A percentile compares a stretch with the other conserved stretches of the same genome.
Conservation (phyloP, 2,888 invertebrate species). For the Apodemia zela region DNA sequence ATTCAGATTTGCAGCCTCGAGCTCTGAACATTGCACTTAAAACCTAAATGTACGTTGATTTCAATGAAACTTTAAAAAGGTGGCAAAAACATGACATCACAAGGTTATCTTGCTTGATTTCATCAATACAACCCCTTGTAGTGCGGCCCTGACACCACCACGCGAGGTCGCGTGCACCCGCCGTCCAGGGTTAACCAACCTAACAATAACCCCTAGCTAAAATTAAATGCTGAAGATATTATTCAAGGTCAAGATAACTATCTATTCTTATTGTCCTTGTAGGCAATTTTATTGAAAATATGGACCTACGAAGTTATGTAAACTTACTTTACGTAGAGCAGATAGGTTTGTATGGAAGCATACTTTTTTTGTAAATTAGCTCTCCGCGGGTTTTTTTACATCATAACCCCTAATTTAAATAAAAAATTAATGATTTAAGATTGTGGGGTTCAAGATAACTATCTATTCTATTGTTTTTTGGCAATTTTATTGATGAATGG, state of each 20-base stretch:
- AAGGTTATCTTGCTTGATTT: conserved; percentile 14
- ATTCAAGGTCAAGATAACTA: conserved; percentile 15
- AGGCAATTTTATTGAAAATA: background rate
- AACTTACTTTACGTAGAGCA: too few species aligned
- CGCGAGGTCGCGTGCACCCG: conserved; percentile 53
- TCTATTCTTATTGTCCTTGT: conserved; percentile 6
- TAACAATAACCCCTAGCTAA: conserved; percentile 34
- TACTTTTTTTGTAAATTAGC: too few species aligned
- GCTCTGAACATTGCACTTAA: too few species aligned
- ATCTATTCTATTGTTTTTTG: too few species aligned
- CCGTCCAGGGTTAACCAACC: conserved; percentile 45
- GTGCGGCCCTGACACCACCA: conserved; percentile 31
- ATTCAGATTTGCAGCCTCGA: too few species aligned
- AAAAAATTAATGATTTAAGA: too few species aligned
- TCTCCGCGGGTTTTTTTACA: too few species aligned
- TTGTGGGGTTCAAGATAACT: too few species aligned
- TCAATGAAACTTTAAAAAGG: background rate
- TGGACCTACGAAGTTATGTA: background rate
- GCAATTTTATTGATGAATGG: too few species aligned
- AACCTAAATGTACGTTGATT: background rate
- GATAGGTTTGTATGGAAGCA: too few species aligned
- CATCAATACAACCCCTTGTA: conserved; percentile 15
- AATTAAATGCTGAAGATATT: conserved; percentile 12
- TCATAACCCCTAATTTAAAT: too few species aligned
- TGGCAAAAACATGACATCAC: conserved; percentile 7